These are phyloP conservation scores for Drosophila jambulina DNA, from an alignment of 1,140 invertebrate genomes.

Conservation along the genomic window DNA sequence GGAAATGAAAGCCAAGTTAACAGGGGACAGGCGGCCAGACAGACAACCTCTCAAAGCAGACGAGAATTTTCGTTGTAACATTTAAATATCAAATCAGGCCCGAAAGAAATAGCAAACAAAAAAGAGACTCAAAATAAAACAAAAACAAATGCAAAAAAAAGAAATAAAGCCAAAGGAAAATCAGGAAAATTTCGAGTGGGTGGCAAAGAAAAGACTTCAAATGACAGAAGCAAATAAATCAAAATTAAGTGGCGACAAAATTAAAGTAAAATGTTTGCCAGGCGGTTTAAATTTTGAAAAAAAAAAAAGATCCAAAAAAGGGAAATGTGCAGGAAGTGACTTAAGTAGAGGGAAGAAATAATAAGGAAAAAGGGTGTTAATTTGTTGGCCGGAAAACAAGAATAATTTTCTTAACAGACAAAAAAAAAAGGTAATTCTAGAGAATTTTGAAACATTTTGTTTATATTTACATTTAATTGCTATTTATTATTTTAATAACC, in stretches of 20 bases:
- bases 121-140: background rate
- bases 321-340: background rate
- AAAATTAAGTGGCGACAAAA: conserved; percentile 50
- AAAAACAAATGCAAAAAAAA: background rate
- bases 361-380: background rate
- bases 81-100: conserved; percentile 43
- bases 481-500: no score
- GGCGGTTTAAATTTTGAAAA: background rate
- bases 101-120: background rate
- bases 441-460: background rate
- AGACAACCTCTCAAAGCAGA: conserved; percentile 16
- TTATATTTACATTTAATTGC: no score
- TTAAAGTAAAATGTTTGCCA: conserved; percentile 34
- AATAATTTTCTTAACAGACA: background rate
- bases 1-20: conserved; percentile 47
- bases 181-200: background rate
- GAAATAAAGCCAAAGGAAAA: background rate
- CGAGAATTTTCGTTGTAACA: conserved; percentile 24
- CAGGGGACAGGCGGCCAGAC: conserved; percentile 1
- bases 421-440: background rate
- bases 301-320: background rate
- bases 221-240: conserved; percentile 43
- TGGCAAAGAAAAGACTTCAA: conserved; percentile 2
- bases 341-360: background rate
- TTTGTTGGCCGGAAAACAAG: background rate